Base-by-base conservation (phyloP, 2,113 vertebrate genomes). In the Xyrauchen texanus region DNA sequence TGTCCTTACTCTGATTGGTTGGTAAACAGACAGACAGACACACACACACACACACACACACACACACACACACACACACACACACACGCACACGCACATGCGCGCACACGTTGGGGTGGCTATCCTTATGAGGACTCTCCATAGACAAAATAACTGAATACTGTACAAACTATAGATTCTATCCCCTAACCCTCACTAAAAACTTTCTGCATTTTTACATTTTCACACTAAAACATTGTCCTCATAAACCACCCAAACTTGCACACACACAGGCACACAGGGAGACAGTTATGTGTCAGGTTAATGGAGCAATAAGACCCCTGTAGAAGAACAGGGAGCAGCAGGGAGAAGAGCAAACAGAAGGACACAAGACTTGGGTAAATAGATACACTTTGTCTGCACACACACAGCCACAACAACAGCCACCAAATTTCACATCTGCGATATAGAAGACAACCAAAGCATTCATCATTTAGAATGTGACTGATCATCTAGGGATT, bases 291-390 rank as follows among this genome's bases (percentile, higher is more conserved):
- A 67, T 76, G 74, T 71, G 81, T 73, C 76, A 85, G 81, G 68
- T 82, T 78, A 83, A 79, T 77, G 82, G 79, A 79, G 68, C 72
- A 77, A 80, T 79, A 77, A 79, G 76, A 75, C 45, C 80, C 60
- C 68, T 80, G 55, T 52, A 72, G 57, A 13, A 82, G 21, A 82
- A 60, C 79, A 83, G 76, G 52, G 64, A 80, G 84, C 84, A 57
- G 62, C 21, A 34, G 21, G 1, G 21, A 34, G 21, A 34, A 34
- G 21, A 34, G 21, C 78, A 79, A 83, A 81, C 79, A 83, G 52
- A 77, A 63, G 74, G 80, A 85, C 66, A 70, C 49, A 21, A 72
- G 49, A 65, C 78, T 60, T 63, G 70, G 71, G 82, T 68, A 83
- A 77, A 81, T 80, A 68, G 57, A 62, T 76, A 66, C 74, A 76